Conservation (phyloP, 2,888 invertebrate genomes). For the Hipparchia semele region DNA sequence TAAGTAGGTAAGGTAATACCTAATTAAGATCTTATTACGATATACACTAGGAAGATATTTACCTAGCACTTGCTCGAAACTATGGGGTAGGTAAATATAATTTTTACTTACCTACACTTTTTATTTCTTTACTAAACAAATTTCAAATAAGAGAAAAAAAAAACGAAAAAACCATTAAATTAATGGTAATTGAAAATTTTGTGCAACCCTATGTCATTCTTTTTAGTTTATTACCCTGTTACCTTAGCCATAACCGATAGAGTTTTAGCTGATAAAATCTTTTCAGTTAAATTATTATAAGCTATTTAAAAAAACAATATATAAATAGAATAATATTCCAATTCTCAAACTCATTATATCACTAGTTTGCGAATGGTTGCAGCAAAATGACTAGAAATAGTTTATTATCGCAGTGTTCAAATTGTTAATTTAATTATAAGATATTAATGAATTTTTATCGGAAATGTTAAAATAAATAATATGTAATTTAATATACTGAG, state of each 20-base stretch:
- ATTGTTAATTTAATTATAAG: slow-evolving; percentile 1
- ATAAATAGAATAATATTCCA: background rate
- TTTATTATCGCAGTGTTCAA: slow-evolving; percentile 38
- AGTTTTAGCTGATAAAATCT: slow-evolving; percentile 9
- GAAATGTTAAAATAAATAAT: background rate
- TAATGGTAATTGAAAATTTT: slow-evolving; percentile 15
- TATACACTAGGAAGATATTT: slow-evolving; percentile 23
- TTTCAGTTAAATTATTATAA: slow-evolving; percentile 20
- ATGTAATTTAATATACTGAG: no score
- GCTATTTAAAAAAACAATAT: slow-evolving; percentile 16
- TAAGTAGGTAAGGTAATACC: slow-evolving; percentile 1
- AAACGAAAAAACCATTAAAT: background rate
- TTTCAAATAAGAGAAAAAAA: background rate
- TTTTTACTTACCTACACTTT: background rate
- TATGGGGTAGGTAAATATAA: background rate
- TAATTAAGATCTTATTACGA: slow-evolving; percentile 11
- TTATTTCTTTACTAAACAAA: no score
- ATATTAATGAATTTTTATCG: no score
- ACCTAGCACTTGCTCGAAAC: slow-evolving; percentile 5
- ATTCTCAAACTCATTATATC: slow-evolving; percentile 43
- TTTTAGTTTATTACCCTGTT: slow-evolving; percentile 41
- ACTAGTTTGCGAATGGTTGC: slow-evolving; percentile 55
- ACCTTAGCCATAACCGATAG: slow-evolving; percentile 30
- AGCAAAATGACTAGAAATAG: slow-evolving; percentile 73
- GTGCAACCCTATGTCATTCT: slow-evolving; percentile 19